A percentile compares a stretch with the other conserved stretches of the same genome.
Conservation (phyloP, 2,113 vertebrate genomes). For the Opisthocomus hoazin region DNA sequence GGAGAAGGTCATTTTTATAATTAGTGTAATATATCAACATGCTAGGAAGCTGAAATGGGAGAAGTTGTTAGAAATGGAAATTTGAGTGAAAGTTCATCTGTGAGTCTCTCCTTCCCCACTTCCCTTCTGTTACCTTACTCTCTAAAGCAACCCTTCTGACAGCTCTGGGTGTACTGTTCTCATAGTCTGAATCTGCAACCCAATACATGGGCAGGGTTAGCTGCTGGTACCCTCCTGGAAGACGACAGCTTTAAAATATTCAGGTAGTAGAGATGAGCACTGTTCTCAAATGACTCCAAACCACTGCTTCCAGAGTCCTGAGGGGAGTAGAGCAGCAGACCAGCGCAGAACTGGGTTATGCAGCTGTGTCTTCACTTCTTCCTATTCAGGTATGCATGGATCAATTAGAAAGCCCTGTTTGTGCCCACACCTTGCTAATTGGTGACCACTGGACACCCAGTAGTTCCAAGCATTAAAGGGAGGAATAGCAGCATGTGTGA, state of each 20-base stretch:
- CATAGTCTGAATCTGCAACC: not conserved
- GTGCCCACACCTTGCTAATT: not conserved
- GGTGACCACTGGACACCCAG: not conserved
- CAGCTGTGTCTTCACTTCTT: not conserved
- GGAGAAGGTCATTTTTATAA: constrained; percentile 31
- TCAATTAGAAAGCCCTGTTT: not conserved
- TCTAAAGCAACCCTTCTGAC: not conserved
- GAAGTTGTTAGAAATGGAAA: constrained; percentile 57
- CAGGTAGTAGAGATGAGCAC: not conserved
- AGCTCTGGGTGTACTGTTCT: not conserved
- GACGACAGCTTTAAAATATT: constrained; percentile 43
- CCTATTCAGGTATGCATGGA: not conserved
- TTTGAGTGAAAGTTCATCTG: constrained; percentile 47
- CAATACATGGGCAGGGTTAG: not conserved
- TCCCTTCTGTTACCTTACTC: not conserved
- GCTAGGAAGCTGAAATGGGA: constrained; percentile 19
- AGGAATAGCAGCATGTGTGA: not conserved
- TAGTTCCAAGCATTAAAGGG: not conserved
- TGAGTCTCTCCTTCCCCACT: not conserved
- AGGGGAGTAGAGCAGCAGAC: not conserved
- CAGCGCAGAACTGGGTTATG: not conserved
- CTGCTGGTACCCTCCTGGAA: not conserved
- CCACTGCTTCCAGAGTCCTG: not conserved
- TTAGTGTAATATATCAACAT: constrained; percentile 35
- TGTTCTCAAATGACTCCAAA: constrained; percentile 31